Evolutionary conservation across 2,113 vertebrate species (phyloP), one percentile per base, ranked within the genome.

Genomic region (Tetraodon nigroviridis): DNA sequence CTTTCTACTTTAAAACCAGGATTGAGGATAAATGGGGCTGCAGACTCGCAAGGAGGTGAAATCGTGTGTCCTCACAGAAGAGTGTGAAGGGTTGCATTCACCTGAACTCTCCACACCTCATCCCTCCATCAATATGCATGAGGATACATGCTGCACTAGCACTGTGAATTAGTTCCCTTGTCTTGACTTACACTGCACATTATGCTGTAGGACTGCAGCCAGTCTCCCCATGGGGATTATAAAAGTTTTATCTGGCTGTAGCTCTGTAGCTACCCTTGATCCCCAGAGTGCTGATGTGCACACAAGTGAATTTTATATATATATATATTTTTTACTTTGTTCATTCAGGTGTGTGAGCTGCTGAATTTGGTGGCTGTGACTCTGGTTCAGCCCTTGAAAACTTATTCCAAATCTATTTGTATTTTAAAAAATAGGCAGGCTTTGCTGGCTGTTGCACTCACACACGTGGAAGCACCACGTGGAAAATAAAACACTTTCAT

Each of bases 191-290:
- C 46, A 61, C 61, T 46, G 57, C 58, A 68, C 47, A 55, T 66
- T 61, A 61, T 59, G 19, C 62, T 5, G 22, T 24, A 24, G 22
- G 22, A 24, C 22, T 42, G 58, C 60, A 47, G 47, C 51, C 57
- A 51, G 22, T 58, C 20, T 58, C 37, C 69, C 65, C 60, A 51
- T 55, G 22, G 59, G 68, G 22, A 71, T 80, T 55, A 71, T 76
- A 71, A 75, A 82, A 69, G 53, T 69, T 69, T 71, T 45, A 76
- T 66, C 47, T 55, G 48, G 48, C 57, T 61, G 45, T 66, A 49
- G 29, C 48, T 55, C 58, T 66, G 68, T 54, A 74, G 69, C 16
- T 49, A 52, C 40, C 49, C 20, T 55, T 29, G 59, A 16, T 82
- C 58, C 17, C 21, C 41, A 18, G 40, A n/a, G 62, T 58, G 27